Conservation (phyloP, 2,888 invertebrate genomes). For the Drosophila macrothrix region DNA sequence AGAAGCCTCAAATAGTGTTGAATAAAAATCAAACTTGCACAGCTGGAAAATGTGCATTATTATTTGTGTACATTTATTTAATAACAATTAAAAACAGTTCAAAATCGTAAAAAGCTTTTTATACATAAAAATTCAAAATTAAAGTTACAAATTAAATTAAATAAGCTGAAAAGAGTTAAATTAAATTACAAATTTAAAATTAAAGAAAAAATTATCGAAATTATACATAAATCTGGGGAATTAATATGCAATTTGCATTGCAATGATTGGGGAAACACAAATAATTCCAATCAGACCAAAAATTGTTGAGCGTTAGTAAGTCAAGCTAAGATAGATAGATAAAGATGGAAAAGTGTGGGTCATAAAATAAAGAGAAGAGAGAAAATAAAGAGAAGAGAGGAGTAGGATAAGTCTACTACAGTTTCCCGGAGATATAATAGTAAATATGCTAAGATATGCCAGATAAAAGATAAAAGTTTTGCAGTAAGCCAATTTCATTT, state of each 20-base stretch:
- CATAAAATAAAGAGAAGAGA: background rate
- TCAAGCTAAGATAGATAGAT: background rate
- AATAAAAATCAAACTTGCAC: background rate
- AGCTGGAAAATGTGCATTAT: background rate
- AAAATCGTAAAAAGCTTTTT: background rate
- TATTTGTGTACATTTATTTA: background rate
- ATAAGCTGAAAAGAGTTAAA: background rate
- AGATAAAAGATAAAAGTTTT: too few species aligned
- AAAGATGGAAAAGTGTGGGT: too few species aligned
- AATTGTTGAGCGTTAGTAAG: background rate
- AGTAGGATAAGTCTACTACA: background rate
- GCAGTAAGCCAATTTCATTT: background rate
- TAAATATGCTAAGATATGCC: background rate
- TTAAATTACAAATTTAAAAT: background rate
- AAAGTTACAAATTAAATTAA: background rate
- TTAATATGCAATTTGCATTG: background rate
- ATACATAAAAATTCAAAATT: background rate
- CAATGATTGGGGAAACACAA: background rate
- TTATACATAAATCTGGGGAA: too few species aligned
- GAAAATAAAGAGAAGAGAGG: too few species aligned
- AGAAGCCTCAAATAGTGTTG: background rate
- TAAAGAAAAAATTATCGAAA: background rate
- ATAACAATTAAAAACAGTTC: background rate
- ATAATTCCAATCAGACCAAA: background rate
- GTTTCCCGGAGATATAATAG: background rate